Base-by-base conservation (phyloP, 1,140 invertebrate species). In the Diprion similis region DNA sequence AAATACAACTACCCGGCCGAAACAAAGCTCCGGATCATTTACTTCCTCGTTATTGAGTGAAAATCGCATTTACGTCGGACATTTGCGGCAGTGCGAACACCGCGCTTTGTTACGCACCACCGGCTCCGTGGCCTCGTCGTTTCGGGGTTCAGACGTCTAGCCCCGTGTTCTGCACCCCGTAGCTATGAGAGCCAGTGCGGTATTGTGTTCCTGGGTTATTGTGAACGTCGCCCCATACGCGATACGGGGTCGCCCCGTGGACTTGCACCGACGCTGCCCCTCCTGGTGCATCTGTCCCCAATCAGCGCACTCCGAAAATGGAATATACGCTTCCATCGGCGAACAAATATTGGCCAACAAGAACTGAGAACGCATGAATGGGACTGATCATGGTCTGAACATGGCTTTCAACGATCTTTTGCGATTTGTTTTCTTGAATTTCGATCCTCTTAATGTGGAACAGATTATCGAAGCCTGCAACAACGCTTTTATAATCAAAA, bases 211-310 rank as follows among this genome's bases (percentile, higher is more conserved):
- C 80, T 73, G 82, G 82, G 82, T 86, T 83, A 86, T 78, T 85
- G 83, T 86, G 81, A 79, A 80, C 77, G 78, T 79, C 74, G 72
- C 65, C 85, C 85, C 85, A 84, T 80, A 82, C 85, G 76, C 78
- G 75, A 37, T 37, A 37, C 24, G 24, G 24, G 24, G 24, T 37
- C 59, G 77, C 75, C 78, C 77, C 78, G 76, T 78, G 79, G 80
- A 85, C 84, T 79, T 81, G 82, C 82, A 84, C 84, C 73, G 17
- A 45, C 66, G 17, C 66, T 68, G 18, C 66, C 66, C 37, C 66
- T 68, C 66, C 76, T 84, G 77, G 81, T 87, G 85, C 87, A 88
- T 88, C 87, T 88, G 87, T 87, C 86, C 85, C 81, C 87, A 88
- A 88, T 88, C 86, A 88, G 76, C 84, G 80, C 76, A 79, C 82